phyloP scores from a whole-genome alignment of 1,140 invertebrate species.

The Pteromalus puparum region DNA sequence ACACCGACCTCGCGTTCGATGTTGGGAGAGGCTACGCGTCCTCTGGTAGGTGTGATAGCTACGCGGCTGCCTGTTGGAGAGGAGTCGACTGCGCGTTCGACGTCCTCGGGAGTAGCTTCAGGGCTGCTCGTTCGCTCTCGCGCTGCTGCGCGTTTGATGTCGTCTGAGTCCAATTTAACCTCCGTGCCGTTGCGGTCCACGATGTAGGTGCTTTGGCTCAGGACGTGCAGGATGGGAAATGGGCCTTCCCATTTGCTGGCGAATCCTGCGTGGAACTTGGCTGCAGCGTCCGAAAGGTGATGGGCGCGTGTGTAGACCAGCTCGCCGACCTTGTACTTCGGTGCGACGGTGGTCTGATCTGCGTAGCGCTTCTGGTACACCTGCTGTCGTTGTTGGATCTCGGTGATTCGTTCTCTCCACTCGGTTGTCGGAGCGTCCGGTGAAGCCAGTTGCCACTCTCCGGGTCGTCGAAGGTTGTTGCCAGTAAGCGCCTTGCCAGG shows the following conservation, averaged over 20 bases:
- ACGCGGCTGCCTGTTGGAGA: too few species aligned
- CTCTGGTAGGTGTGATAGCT: too few species aligned
- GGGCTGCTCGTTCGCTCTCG: too few species aligned
- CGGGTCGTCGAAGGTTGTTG: conserved; percentile 6
- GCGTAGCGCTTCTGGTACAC: neutral
- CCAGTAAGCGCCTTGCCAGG: conserved; percentile 49
- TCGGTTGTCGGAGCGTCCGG: neutral
- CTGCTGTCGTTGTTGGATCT: neutral
- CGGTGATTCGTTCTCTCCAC: neutral
- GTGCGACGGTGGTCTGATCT: neutral
- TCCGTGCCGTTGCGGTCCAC: too few species aligned
- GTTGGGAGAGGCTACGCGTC: too few species aligned
- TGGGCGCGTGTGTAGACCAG: conserved; percentile 19
- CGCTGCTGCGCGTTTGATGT: too few species aligned
- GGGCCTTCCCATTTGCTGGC: conserved; percentile 50
- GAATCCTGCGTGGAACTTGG: conserved; percentile 50
- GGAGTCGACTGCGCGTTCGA: too few species aligned
- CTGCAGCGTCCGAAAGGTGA: conserved; percentile 46
- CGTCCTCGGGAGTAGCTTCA: too few species aligned
- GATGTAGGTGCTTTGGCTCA: conserved; percentile 29
- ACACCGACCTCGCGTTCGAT: too few species aligned
- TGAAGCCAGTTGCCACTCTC: conserved; percentile 48
- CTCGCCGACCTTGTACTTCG: neutral
- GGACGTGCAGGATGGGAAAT: neutral
- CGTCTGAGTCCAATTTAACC: too few species aligned